Conservation (phyloP, 2,888 invertebrate species). For the Phorcus lineatus region DNA sequence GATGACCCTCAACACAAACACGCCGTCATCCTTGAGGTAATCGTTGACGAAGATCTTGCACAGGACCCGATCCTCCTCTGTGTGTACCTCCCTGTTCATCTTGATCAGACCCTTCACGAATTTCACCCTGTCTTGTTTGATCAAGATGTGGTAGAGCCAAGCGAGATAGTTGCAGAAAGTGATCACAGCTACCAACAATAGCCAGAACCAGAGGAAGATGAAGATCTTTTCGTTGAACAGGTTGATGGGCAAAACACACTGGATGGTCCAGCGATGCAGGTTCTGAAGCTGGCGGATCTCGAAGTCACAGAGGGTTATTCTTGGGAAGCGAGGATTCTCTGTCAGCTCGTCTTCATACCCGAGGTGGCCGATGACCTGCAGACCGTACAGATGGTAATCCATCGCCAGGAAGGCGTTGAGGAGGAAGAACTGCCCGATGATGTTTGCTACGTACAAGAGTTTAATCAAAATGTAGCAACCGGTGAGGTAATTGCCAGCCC, state of each 20-base stretch:
- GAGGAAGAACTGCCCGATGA: slow-evolving; percentile 71
- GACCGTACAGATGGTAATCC: slow-evolving; percentile 64
- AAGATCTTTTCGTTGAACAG: slow-evolving; percentile 67
- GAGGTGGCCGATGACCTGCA: slow-evolving; percentile 60
- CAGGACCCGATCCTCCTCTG: slow-evolving; percentile 55
- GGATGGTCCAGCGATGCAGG: slow-evolving; percentile 59
- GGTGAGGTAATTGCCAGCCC: slow-evolving; percentile 68
- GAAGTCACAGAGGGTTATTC: slow-evolving; percentile 62
- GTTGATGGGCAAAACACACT: slow-evolving; percentile 63
- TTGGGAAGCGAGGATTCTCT: slow-evolving; percentile 59
- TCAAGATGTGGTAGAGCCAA: slow-evolving; percentile 60
- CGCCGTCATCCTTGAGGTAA: slow-evolving; percentile 65
- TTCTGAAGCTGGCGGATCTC: slow-evolving; percentile 62
- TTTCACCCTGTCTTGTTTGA: slow-evolving; percentile 50
- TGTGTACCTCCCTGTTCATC: slow-evolving; percentile 56
- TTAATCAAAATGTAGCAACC: slow-evolving; percentile 68
- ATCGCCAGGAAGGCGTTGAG: slow-evolving; percentile 69
- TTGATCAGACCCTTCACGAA: slow-evolving; percentile 65
- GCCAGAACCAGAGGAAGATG: slow-evolving; percentile 68
- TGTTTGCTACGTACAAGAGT: slow-evolving; percentile 66
- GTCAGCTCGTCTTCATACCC: slow-evolving; percentile 49
- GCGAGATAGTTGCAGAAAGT: slow-evolving; percentile 52
- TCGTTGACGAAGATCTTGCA: slow-evolving; percentile 62
- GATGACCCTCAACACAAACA: slow-evolving; percentile 63
- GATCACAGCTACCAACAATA: slow-evolving; percentile 56